Evolutionary conservation across 2,113 vertebrate genomes (phyloP).

Genomic region (Elachura formosa): DNA sequence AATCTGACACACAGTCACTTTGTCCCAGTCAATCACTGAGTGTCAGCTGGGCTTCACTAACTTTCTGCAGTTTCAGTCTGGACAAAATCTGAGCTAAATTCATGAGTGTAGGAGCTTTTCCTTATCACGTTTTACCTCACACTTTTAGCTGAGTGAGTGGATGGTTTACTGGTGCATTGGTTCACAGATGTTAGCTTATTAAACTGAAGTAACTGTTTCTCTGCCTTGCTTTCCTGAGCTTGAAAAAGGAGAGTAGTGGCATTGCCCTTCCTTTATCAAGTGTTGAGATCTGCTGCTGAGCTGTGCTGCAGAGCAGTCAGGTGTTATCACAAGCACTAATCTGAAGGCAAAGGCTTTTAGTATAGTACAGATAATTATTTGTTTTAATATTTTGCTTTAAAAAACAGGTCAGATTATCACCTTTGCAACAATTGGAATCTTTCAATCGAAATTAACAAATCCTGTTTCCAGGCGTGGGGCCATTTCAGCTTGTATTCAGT

Average conservation of each 20-base stretch:
- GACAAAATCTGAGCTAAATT: neutral
- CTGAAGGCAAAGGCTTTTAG: neutral
- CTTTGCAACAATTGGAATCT: neutral
- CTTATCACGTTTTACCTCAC: fast-evolving
- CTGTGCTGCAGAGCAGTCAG: neutral
- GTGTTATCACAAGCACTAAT: neutral
- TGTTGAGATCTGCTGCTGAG: neutral
- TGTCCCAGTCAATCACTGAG: neutral
- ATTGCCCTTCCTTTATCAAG: neutral
- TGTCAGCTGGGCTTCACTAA: neutral
- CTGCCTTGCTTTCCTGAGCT: neutral
- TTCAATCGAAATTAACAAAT: neutral
- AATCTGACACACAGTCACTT: neutral
- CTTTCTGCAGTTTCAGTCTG: neutral
- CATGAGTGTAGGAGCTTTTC: neutral
- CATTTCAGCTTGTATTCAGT: neutral
- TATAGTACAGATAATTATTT: neutral
- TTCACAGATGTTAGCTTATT: neutral
- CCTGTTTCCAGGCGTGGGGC: neutral
- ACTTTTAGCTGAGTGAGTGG: neutral
- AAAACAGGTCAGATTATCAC: neutral
- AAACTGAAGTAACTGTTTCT: neutral
- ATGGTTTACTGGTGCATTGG: neutral
- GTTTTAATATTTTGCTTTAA: neutral
- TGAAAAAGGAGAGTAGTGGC: neutral